Conservation (phyloP, 2,888 invertebrate genomes). For the Agrotis clavis region DNA sequence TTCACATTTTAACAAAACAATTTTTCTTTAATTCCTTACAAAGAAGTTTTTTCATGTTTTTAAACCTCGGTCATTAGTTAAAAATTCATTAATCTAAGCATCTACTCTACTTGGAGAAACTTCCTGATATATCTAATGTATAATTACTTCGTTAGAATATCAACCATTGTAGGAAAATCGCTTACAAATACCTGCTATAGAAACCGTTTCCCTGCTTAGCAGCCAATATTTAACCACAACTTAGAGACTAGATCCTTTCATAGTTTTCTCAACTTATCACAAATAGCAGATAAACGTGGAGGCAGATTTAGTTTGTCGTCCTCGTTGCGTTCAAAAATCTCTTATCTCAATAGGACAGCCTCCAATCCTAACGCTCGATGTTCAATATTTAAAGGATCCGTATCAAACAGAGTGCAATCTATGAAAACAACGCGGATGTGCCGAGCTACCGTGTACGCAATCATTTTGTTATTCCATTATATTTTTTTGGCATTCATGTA, state of each 20-base stretch:
- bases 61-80: neutral
- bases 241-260: neutral
- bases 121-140: too few relatives aligned
- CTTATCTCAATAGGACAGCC: constrained; percentile 49
- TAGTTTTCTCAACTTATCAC: constrained; percentile 3
- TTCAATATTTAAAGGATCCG: constrained; percentile 69
- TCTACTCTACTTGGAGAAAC: too few relatives aligned
- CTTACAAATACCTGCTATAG: neutral
- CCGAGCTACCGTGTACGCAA: constrained; percentile 48
- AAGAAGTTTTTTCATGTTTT: neutral
- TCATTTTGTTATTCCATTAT: constrained; percentile 75
- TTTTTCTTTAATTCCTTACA: constrained; percentile 2
- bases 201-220: neutral
- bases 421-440: constrained; percentile 68
- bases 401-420: constrained; percentile 76
- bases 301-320: constrained; percentile 18
- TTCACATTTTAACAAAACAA: too few relatives aligned
- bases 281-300: neutral
- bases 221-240: neutral
- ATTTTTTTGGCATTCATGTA: constrained; percentile 62
- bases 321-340: constrained; percentile 34
- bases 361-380: constrained; percentile 50
- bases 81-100: neutral
- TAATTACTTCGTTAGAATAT: neutral
- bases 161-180: neutral